These are phyloP conservation scores for Drosophila paulistorum DNA, from an alignment of 1,140 invertebrate genomes.

Conservation along the genomic window DNA sequence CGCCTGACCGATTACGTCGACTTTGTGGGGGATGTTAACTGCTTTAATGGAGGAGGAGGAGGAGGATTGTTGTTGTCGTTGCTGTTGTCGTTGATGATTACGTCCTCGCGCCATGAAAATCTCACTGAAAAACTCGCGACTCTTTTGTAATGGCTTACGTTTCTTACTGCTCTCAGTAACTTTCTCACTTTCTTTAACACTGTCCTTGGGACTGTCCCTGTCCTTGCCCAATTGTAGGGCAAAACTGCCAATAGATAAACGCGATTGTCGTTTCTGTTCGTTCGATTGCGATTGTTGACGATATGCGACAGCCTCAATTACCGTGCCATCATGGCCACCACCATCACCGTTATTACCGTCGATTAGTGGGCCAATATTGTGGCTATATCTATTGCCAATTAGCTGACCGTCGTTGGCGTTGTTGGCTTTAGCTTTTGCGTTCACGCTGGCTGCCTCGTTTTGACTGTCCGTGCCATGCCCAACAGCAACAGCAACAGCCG, in stretches of 20 bases:
- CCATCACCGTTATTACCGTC: slow-evolving; percentile 28
- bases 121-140: slow-evolving; percentile 75
- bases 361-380: slow-evolving; percentile 44
- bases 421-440: slow-evolving; percentile 53
- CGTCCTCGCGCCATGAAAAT: slow-evolving; percentile 83
- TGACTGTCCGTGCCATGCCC: slow-evolving; percentile 61
- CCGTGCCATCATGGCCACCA: slow-evolving; percentile 15
- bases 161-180: slow-evolving; percentile 38
- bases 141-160: slow-evolving; percentile 66
- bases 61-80: slow-evolving; percentile 34
- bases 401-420: slow-evolving; percentile 49
- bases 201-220: slow-evolving; percentile 2
- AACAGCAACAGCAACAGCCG: slow-evolving; percentile 42
- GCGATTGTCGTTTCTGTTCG: slow-evolving; percentile 63
- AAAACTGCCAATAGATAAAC: slow-evolving; percentile 56
- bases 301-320: slow-evolving; percentile 30
- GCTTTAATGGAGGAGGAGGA: slow-evolving; percentile 17
- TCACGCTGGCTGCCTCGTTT: slow-evolving; percentile 73
- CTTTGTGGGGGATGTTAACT: slow-evolving; percentile 32
- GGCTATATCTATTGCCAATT: slow-evolving; percentile 57
- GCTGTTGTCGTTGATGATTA: slow-evolving; percentile 74
- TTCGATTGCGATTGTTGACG: slow-evolving; percentile 43
- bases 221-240: slow-evolving; percentile 27
- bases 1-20: slow-evolving; percentile 59
- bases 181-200: slow-evolving; percentile 7